A percentile compares a stretch with the other conserved stretches of the same genome.
These are phyloP conservation scores for Leistus spinibarbis DNA, from an alignment of 2,888 invertebrate species.

Conservation along the genomic window DNA sequence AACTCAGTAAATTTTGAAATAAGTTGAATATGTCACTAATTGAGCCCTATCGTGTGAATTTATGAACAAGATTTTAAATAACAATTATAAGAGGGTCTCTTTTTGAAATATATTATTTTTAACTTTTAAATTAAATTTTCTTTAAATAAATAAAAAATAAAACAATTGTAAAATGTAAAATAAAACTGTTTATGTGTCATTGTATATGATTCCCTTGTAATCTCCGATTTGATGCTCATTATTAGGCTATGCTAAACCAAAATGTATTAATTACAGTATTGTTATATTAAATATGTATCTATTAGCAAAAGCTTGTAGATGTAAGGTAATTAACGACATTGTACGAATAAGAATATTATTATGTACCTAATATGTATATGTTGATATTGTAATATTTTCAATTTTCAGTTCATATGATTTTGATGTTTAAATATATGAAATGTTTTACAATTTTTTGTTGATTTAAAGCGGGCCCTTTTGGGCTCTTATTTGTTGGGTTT, in stretches of 20 bases:
- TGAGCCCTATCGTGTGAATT: too few species aligned
- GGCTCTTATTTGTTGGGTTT: conserved; percentile 60
- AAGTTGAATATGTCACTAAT: too few species aligned
- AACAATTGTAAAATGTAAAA: background rate
- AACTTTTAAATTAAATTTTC: too few species aligned
- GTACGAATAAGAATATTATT: too few species aligned
- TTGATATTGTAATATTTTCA: conserved; percentile 13
- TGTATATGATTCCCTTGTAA: background rate
- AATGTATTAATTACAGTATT: conserved; percentile 28
- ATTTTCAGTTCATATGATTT: conserved; percentile 14
- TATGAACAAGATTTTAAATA: too few species aligned
- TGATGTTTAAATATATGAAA: conserved; percentile 22
- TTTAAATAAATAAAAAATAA: background rate
- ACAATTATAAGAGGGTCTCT: too few species aligned
- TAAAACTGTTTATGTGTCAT: background rate
- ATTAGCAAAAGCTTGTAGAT: conserved; percentile 33
- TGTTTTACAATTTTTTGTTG: conserved; percentile 25
- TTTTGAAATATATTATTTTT: too few species aligned
- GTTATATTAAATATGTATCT: conserved; percentile 23
- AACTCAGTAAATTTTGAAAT: background rate
- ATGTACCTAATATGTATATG: conserved; percentile 10
- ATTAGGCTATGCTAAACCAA: conserved; percentile 17
- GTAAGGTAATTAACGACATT: conserved; percentile 18
- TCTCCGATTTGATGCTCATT: conserved; percentile 25
- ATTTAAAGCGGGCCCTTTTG: conserved; percentile 42